Evolutionary conservation across 64 coral and sea anemone species (phyloP), one percentile per base, ranked within the genome.

Genomic region (Trachythela sp.): DNA sequence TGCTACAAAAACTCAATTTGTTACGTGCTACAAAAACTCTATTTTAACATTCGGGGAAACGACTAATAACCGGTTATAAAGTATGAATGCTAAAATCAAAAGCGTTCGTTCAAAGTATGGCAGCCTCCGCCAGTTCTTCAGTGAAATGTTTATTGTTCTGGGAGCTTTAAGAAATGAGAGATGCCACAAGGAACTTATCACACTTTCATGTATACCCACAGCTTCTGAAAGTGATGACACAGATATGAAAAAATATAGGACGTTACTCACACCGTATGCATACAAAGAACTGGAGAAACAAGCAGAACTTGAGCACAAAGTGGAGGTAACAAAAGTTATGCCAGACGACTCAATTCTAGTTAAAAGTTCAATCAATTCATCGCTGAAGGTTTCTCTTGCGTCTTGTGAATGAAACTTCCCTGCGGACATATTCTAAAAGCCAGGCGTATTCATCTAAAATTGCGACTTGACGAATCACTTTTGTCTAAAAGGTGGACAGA

Each of bases 381-480:
- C 42, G n/a, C 48, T 88, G 30, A 86, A 29, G 29, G 87, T 35
- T 34, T 87, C 83, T 75, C 84, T 24, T 93, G 48, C 40, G 48
- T n/a, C 38, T 80, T 70, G 18, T 34, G 48, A 30, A 89, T 86
- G 87, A 13, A 24, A 13, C 60, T 93, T 27, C 92, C 92, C 0
- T 93, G 92, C 45, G 35, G 56, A 83, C 92, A 89, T 70, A 93
- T 89, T 70, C 60, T 93, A 34, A 89, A 89, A 51, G 92, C 85
- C 24, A 32, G 92, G 39, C 35, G 13, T 34, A 30, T 89, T 17
- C 40, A 89, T 11, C 88, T 85, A 41, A 34, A 85, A 40, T 70
- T 87, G 5, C 58, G 33, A 30, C 89, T 89, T 42, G 43, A 49
- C 34, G 38, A 85, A 31, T 24, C 15, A 49, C 29, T 89, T 2